Percentiles rank a stretch among this genome's conserved stretches.
Evolutionary conservation across 2,888 invertebrate species (phyloP).

Genomic region (Cosmia pyralina): DNA sequence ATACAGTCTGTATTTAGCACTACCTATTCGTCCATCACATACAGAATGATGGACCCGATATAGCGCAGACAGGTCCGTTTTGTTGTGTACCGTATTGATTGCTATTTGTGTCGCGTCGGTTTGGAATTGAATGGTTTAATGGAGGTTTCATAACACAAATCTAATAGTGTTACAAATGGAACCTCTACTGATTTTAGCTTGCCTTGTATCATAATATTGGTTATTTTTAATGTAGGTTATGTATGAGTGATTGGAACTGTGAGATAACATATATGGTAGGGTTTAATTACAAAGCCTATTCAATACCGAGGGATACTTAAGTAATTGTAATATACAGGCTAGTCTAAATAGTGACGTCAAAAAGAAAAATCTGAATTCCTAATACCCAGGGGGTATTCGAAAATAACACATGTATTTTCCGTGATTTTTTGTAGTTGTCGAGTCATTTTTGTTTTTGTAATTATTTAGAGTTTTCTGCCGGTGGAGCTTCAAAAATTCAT

Average conservation of each 20-base stretch:
- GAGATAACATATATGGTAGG: background rate
- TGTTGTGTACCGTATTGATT: slow-evolving; percentile 10
- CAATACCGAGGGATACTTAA: no score
- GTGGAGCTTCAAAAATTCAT: no score
- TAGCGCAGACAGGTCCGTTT: slow-evolving; percentile 17
- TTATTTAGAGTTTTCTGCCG: no score
- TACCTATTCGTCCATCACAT: slow-evolving; percentile 1
- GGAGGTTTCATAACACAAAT: background rate
- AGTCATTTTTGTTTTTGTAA: no score
- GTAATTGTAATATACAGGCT: no score
- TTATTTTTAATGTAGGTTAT: background rate
- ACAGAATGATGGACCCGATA: slow-evolving; percentile 5
- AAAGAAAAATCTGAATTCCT: no score
- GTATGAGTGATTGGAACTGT: background rate
- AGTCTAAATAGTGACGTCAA: no score
- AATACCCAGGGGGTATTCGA: no score
- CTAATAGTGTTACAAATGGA: slow-evolving; percentile 5
- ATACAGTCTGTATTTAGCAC: background rate
- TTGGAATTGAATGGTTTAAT: slow-evolving; percentile 19
- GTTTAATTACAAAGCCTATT: background rate
- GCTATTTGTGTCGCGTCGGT: slow-evolving; percentile 14
- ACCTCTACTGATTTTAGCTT: background rate
- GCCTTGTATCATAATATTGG: background rate
- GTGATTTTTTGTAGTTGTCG: no score
- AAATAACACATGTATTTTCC: no score